phyloP scores from a whole-genome alignment of 2,113 vertebrate genomes.

The Electrona antarctica region DNA sequence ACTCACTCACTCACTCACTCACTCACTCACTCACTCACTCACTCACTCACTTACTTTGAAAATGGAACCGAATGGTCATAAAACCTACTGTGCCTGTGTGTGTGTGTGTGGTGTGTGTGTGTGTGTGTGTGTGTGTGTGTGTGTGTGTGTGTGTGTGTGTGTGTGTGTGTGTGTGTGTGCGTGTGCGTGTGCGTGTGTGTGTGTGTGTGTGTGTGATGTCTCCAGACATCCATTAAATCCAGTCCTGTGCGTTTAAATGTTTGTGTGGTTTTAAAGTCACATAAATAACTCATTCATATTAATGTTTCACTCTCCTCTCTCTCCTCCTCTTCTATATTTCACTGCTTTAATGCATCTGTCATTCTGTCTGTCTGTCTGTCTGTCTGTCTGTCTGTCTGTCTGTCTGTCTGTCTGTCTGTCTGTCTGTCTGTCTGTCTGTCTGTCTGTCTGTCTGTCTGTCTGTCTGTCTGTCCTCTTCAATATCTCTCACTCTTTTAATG shows the following conservation, averaged over 20 bases:
- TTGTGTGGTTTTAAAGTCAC: slow-evolving; percentile 46
- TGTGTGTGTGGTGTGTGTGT: slow-evolving; percentile 5
- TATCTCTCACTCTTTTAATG: too few species aligned
- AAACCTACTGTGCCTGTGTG: not conserved
- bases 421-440: too few species aligned
- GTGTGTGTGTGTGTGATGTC: not conserved
- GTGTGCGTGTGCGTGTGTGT: slow-evolving; percentile 51
- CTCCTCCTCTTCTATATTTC: slow-evolving; percentile 2
- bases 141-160: slow-evolving; percentile 24
- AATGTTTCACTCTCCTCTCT: slow-evolving; percentile 63
- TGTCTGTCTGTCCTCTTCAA: slow-evolving; percentile 11
- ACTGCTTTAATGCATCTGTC: not conserved
- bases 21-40: not conserved
- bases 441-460: slow-evolving; percentile 8
- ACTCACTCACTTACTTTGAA: not conserved
- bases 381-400: not conserved
- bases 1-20: slow-evolving; percentile 1
- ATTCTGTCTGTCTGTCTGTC: not conserved
- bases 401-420: not conserved
- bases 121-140: not conserved
- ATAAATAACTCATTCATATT: slow-evolving; percentile 24
- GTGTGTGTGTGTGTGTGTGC: slow-evolving; percentile 3
- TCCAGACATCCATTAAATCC: too few species aligned
- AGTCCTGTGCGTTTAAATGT: not conserved
- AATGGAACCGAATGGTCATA: too few species aligned